Percentiles rank a stretch among this genome's conserved stretches.
These are phyloP conservation scores for Pungitius pungitius DNA, from an alignment of 2,113 vertebrate genomes.

Conservation along the genomic window DNA sequence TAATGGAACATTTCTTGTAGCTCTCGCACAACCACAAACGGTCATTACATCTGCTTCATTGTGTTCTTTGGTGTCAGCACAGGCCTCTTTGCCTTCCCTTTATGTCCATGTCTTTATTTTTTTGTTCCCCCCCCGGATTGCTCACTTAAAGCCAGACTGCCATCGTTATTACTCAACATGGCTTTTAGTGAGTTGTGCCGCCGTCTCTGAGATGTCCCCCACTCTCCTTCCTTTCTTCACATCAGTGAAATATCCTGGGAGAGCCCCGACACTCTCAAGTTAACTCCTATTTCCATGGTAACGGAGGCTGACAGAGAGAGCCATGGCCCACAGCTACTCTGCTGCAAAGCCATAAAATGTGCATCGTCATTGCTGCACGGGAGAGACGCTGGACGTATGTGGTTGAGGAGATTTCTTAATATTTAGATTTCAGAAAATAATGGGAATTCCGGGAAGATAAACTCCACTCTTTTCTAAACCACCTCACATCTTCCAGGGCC, in stretches of 20 bases:
- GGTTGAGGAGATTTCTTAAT: background rate
- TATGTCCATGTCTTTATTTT: constrained; percentile 1
- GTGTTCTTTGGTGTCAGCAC: constrained; percentile 1
- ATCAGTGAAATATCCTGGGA: constrained; percentile 53
- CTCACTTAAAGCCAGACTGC: background rate
- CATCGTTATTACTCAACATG: background rate
- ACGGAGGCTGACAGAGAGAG: constrained; percentile 62
- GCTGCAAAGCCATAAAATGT: constrained; percentile 57
- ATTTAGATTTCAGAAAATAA: background rate
- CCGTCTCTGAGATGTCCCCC: constrained; percentile 22
- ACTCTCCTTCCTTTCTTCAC: constrained; percentile 33
- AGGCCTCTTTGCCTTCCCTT: background rate
- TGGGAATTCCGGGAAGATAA: background rate
- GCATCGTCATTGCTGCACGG: constrained; percentile 48
- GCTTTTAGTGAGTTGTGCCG: background rate
- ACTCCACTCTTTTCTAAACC: constrained; percentile 7
- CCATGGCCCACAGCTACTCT: constrained; percentile 50
- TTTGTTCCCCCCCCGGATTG: background rate
- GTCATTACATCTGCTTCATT: constrained; percentile 45
- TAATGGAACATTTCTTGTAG: constrained; percentile 40
- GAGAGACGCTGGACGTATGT: background rate
- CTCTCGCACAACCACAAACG: constrained; percentile 46
- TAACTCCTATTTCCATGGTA: constrained; percentile 77
- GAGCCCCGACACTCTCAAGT: constrained; percentile 59
- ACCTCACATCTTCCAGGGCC: constrained; percentile 22